Conservation (phyloP, 2,797 vertebrate species). For the Halcyon chelicuti region DNA sequence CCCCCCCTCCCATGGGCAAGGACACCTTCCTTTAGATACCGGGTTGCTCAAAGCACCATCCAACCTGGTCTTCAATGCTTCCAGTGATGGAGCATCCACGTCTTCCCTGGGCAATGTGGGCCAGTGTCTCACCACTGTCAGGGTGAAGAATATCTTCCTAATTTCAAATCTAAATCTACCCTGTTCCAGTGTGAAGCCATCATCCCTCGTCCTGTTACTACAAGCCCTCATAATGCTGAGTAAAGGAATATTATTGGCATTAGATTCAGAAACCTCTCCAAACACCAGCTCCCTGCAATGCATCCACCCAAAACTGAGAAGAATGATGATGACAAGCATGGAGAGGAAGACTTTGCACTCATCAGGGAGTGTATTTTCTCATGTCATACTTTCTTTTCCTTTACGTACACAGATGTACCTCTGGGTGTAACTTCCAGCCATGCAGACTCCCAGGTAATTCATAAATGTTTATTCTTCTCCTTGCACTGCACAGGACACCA, state of each 20-base stretch:
- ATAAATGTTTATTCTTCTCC: neutral
- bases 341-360: neutral
- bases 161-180: no score
- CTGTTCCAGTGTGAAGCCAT: no score
- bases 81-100: no score
- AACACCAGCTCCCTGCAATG: neutral
- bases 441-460: neutral
- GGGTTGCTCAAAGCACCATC: no score
- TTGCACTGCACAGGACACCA: neutral
- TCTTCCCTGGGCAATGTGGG: no score
- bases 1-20: no score
- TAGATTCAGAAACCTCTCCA: neutral
- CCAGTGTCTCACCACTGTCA: no score
- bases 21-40: no score
- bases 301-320: neutral
- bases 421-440: neutral
- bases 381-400: neutral
- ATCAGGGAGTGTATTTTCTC: neutral
- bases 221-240: neutral
- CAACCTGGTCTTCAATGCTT: no score
- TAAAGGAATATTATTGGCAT: neutral
- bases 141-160: no score
- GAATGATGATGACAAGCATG: rapidly evolving
- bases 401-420: rapidly evolving
- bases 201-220: no score